Base-by-base conservation (phyloP, 1,140 invertebrate genomes). In the Drosophila trapezifrons region DNA sequence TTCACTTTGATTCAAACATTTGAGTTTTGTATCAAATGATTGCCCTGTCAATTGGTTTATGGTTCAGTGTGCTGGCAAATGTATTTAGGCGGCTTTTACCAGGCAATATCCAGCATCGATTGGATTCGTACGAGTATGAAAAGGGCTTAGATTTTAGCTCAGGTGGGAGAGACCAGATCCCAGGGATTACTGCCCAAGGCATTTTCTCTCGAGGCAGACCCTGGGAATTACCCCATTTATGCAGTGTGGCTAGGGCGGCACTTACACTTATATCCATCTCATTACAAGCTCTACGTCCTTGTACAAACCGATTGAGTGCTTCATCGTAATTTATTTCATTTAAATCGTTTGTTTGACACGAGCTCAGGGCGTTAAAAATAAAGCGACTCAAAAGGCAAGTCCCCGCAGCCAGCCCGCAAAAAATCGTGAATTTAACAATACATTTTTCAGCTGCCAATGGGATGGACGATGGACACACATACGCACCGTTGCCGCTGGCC, bases 281-380 rank as follows among this genome's bases (percentile, higher is more conserved):
- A 89, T 89, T 89, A 84, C 84, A 87, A 56, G 65, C 58, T 73
- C 52, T 83, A 83, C 84, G 72, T 83, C 80, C 89, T 87, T 78
- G 80, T 83, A 80, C 83, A 89, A 80, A 76, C 65, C 84, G 78
- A 89, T 89, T 89, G 84, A 89, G 84, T 78, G 84, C 83, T 89
- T 80, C 76, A 80, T 89, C 80, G 74, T 78, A 84, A 84, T 89
- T 89, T 80, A 89, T 89, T 89, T 89, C 84, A 89, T 89, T 89
- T 89, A 89, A 89, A 89, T 84, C 84, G 84, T 77, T 89, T 89
- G 77, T 89, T 69, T 80, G 84, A 89, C 84, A 80, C 64, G 60
- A 66, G 70, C 71, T 52, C 75, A 55, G 57, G 27, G 46, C 35
- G 35, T 71, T 47, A 40, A 51, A 63, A 60, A 42, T n/a, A 64